Evolutionary conservation across 2,113 vertebrate species (phyloP).

Genomic region (Pomatorhinus ruficollis): DNA sequence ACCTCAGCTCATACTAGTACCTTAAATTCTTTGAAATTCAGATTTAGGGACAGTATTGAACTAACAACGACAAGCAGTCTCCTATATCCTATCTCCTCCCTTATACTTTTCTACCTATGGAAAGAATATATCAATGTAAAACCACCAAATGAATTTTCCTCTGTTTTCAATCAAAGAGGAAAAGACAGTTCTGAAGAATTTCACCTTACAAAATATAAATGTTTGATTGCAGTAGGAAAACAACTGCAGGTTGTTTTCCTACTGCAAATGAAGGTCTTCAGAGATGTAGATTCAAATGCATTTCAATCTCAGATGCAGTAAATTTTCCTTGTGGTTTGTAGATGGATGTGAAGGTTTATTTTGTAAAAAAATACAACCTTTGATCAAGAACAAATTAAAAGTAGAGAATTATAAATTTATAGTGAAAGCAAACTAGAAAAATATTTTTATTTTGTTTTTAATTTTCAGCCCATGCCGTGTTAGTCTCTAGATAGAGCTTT

Average conservation of each 20-base stretch:
- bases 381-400: neutral
- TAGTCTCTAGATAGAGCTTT: neutral
- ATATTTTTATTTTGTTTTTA: neutral
- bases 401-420: neutral
- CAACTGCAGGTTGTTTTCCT: no score
- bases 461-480: neutral
- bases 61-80: neutral
- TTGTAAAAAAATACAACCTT: neutral
- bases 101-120: neutral
- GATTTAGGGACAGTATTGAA: neutral
- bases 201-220: neutral
- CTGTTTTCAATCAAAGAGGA: neutral
- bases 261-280: neutral
- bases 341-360: neutral
- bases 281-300: neutral
- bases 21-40: neutral
- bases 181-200: neutral
- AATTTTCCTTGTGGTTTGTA: neutral
- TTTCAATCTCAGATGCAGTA: neutral
- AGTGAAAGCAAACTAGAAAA: neutral
- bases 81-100: neutral
- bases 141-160: neutral
- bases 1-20: neutral
- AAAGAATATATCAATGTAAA: neutral
- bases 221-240: neutral